Percentiles rank a stretch among this genome's conserved stretches.
Evolutionary conservation across 2,888 invertebrate species (phyloP).

Genomic region (Coenonympha arcania): DNA sequence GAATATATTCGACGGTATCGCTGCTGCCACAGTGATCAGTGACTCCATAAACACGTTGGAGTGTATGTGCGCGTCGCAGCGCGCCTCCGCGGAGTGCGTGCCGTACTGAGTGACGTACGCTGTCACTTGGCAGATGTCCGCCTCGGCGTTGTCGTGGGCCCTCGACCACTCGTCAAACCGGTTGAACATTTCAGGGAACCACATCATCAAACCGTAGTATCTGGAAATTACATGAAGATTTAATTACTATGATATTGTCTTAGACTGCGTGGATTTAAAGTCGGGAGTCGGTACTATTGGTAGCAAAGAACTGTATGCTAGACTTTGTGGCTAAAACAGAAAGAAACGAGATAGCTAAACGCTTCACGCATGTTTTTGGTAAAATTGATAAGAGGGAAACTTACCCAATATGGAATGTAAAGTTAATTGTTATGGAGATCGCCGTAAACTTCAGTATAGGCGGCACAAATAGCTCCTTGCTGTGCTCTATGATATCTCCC

Average conservation of each 20-base stretch:
- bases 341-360: no score
- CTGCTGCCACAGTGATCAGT: constrained; percentile 88
- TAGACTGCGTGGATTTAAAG: no score
- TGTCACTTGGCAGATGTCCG: constrained; percentile 84
- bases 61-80: constrained; percentile 82
- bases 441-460: constrained; percentile 87
- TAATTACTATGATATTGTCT: background rate
- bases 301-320: no score
- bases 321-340: no score
- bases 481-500: constrained; percentile 84
- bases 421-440: constrained; percentile 91
- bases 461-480: constrained; percentile 84
- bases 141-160: constrained; percentile 77
- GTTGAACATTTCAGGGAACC: constrained; percentile 96
- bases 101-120: constrained; percentile 81
- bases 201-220: constrained; percentile 96
- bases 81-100: constrained; percentile 71
- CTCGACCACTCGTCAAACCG: constrained; percentile 87
- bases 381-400: no score
- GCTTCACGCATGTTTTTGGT: no score
- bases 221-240: constrained; percentile 49
- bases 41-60: constrained; percentile 89
- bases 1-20: constrained; percentile 87
- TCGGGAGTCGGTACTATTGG: no score
- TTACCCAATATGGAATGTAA: constrained; percentile 93